These are phyloP conservation scores for Abramis brama DNA, from an alignment of 2,113 vertebrate genomes.

Conservation along the genomic window DNA sequence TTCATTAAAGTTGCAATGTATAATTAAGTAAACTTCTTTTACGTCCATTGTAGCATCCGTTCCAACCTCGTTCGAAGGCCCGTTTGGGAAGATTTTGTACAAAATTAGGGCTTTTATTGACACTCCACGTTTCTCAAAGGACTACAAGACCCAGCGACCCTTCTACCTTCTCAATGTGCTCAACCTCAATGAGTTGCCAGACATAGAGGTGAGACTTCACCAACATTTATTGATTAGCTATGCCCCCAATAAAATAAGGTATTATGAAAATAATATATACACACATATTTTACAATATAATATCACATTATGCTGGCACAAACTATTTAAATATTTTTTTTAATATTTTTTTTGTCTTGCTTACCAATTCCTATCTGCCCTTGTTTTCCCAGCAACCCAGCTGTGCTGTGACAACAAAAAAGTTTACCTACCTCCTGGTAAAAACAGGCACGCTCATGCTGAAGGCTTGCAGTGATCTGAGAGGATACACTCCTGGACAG, in stretches of 20 bases:
- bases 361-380: not conserved
- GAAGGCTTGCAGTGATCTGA: constrained; percentile 83
- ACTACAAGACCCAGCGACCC: constrained; percentile 85
- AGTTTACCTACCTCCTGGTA: constrained; percentile 96
- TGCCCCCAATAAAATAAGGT: too few relatives aligned
- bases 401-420: constrained; percentile 84
- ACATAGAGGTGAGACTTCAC: constrained; percentile 84
- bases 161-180: constrained; percentile 92
- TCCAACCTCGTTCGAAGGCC: constrained; percentile 95
- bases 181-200: constrained; percentile 90
- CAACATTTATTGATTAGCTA: too few relatives aligned
- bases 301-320: too few relatives aligned
- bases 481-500: constrained; percentile 92
- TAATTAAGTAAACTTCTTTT: not conserved
- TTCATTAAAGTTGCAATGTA: too few relatives aligned
- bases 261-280: too few relatives aligned
- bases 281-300: too few relatives aligned
- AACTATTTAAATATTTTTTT: too few relatives aligned
- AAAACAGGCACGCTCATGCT: constrained; percentile 90
- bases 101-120: constrained; percentile 88
- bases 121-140: constrained; percentile 92
- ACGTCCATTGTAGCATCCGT: constrained; percentile 74
- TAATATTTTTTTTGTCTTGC: not conserved
- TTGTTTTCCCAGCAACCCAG: constrained; percentile 81
- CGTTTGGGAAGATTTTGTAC: constrained; percentile 90